A percentile compares a stretch with the other conserved stretches of the same genome.
phyloP scores from a whole-genome alignment of 2,113 vertebrate species.

The Elanoides forficatus region DNA sequence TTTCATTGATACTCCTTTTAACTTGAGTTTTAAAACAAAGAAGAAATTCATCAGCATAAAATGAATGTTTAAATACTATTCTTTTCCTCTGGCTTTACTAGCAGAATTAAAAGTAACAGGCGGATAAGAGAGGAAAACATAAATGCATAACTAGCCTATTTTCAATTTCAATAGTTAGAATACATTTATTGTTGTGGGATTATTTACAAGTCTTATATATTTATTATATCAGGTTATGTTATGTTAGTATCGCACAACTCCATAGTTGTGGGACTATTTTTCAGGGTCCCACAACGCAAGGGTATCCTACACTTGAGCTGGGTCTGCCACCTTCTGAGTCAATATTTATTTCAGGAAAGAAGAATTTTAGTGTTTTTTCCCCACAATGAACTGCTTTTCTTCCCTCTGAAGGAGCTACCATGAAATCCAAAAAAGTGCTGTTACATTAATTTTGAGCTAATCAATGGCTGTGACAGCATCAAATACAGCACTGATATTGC shows the following conservation, averaged over 20 bases:
- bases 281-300: neutral
- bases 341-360: neutral
- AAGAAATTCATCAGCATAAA: neutral
- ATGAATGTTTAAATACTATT: neutral
- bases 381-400: neutral
- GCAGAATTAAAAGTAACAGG: neutral
- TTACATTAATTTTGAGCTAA: neutral
- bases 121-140: neutral
- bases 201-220: neutral
- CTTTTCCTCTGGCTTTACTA: neutral
- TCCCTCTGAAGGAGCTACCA: neutral
- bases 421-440: neutral
- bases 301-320: neutral
- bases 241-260: neutral
- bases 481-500: neutral
- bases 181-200: neutral
- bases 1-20: neutral
- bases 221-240: neutral
- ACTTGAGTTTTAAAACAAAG: neutral
- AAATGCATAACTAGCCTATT: neutral
- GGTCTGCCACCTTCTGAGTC: neutral
- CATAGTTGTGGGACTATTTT: neutral
- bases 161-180: neutral
- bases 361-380: neutral
- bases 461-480: neutral